A percentile compares a stretch with the other conserved stretches of the same genome.
phyloP scores from a whole-genome alignment of 2,888 invertebrate species.

The Synergus japonicus region DNA sequence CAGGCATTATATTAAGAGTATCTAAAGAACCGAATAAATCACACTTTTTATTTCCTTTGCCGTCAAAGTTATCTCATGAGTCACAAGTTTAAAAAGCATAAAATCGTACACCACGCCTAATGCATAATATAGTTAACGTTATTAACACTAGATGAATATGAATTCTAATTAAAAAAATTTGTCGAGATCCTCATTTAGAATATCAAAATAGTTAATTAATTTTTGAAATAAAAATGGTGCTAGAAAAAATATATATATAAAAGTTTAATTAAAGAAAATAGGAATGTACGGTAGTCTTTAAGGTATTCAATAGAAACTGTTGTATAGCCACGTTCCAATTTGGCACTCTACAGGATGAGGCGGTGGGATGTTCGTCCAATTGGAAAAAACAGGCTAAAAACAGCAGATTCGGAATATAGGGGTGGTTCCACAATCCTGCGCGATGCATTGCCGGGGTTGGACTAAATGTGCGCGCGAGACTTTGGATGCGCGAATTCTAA shows the following conservation, averaged over 20 bases:
- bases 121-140: not conserved
- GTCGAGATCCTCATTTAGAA: not conserved
- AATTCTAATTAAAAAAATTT: not conserved
- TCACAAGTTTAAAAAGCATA: slow-evolving; percentile 31
- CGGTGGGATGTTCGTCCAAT: slow-evolving; percentile 65
- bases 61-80: slow-evolving; percentile 20
- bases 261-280: too few species aligned
- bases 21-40: slow-evolving; percentile 28
- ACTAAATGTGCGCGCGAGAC: slow-evolving; percentile 72
- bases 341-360: slow-evolving; percentile 34
- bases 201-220: not conserved
- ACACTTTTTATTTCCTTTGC: slow-evolving; percentile 13
- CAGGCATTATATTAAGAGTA: not conserved
- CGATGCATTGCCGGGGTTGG: slow-evolving; percentile 65
- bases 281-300: too few species aligned
- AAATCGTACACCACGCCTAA: slow-evolving; percentile 5
- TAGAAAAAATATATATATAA: not conserved
- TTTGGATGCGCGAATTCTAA: slow-evolving; percentile 66
- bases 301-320: not conserved
- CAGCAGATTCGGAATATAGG: slow-evolving; percentile 65
- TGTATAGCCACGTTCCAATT: slow-evolving; percentile 11
- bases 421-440: slow-evolving; percentile 74
- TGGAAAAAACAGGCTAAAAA: slow-evolving; percentile 71
- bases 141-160: not conserved
- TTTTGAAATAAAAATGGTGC: not conserved